Evolutionary conservation across 2,888 invertebrate species (phyloP), one percentile per base, ranked within the genome.

Genomic region (Abscondita cerata): DNA sequence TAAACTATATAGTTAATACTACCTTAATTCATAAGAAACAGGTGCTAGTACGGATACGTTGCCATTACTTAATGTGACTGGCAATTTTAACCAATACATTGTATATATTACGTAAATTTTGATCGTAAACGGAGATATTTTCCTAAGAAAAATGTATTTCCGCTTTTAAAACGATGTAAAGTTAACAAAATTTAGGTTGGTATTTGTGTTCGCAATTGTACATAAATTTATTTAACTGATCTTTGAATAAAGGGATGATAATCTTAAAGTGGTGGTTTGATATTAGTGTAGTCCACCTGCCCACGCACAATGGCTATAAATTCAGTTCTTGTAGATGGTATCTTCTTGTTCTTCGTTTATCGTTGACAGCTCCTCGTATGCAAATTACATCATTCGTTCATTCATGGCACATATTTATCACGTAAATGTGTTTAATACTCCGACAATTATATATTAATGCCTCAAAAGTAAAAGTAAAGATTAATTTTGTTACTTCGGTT

Each of bases 271-370:
- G 44, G 59, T 59, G 25, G 25, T 25, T 25, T 50, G 48, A 59
- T 62, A 33, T 36, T 59, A 55, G 62, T 62, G 25, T 57, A 44
- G 68, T 68, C 68, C 77, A 77, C 77, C 76, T 77, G 77, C 77
- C 75, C 73, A 74, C 75, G 76, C 75, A 75, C 73, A 69, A 70
- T 74, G 75, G 73, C 72, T 69, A 76, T 76, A 76, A 76, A 76
- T 76, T 73, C 72, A 73, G 72, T 71, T 65, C 62, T 46, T 52
- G 48, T 66, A 68, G 74, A 71, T 72, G 64, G 67, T 75, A 76
- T 71, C 73, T 68, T 67, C 65, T 18, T 63, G 62, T 62, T 62
- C 65, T 66, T 58, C 60, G 67, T 60, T 64, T 68, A 56, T 65
- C 62, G 73, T 72, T 72, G 70, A 74, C 74, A 73, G 72, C 68